Conservation (phyloP, 2,113 vertebrate species). For the Laterallus jamaicensis region DNA sequence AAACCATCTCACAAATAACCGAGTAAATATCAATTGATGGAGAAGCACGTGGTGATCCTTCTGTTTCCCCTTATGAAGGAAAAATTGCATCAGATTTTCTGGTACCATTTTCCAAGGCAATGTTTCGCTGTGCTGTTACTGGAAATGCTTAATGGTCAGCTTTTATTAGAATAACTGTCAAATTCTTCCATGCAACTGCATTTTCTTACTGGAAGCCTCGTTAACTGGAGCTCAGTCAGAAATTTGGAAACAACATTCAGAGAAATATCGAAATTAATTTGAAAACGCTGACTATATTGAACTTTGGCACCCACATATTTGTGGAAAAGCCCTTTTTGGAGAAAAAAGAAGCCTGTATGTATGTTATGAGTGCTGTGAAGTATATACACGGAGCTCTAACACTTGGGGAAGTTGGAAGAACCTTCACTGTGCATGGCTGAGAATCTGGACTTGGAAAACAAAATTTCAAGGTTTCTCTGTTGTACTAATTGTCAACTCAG, state of each 20-base stretch:
- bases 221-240: background rate
- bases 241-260: background rate
- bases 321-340: background rate
- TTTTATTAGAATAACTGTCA: background rate
- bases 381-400: accelerated
- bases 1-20: background rate
- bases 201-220: background rate
- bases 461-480: background rate
- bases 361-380: background rate
- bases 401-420: background rate
- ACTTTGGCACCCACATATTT: background rate
- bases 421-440: background rate
- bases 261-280: background rate
- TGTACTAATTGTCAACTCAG: background rate
- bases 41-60: background rate
- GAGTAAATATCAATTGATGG: background rate
- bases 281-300: background rate
- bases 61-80: background rate
- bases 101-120: background rate
- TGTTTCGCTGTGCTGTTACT: background rate
- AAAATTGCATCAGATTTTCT: background rate
- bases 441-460: background rate
- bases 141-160: background rate
- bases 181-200: background rate
- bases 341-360: background rate